Percentiles rank a stretch among this genome's conserved stretches.
These are phyloP conservation scores for Cuniculus paca DNA, from an alignment of 2,797 vertebrate species.

Conservation along the genomic window DNA sequence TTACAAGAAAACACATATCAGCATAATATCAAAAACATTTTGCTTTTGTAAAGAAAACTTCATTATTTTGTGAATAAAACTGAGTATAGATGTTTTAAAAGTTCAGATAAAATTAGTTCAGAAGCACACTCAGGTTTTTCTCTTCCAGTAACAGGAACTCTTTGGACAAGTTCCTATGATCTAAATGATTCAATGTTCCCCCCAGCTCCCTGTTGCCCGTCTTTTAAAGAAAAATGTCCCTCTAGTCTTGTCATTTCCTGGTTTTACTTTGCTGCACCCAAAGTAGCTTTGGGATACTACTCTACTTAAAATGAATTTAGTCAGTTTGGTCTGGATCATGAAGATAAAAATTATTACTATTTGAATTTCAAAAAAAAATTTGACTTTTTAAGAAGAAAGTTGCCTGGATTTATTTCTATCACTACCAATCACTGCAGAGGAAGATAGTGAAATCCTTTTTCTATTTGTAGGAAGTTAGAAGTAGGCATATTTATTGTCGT, in stretches of 20 bases:
- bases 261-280: not conserved
- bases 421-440: not conserved
- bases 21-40: conserved; percentile 7
- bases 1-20: not conserved
- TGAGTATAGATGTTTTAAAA: not conserved
- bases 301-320: not conserved
- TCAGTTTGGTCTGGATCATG: not conserved
- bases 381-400: not conserved
- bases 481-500: not conserved
- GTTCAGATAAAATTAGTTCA: not conserved
- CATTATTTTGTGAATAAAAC: not conserved
- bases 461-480: not conserved
- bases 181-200: not conserved
- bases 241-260: not conserved
- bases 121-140: not conserved
- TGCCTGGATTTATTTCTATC: not conserved
- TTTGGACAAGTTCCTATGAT: not conserved
- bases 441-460: not conserved
- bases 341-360: not conserved
- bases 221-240: not conserved
- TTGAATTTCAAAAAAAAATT: not conserved
- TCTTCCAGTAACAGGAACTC: not conserved
- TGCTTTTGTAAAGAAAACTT: not conserved
- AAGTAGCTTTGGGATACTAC: not conserved
- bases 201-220: no score